These are phyloP conservation scores for Kryptopterus vitreolus DNA, from an alignment of 2,797 vertebrate genomes.

Conservation along the genomic window DNA sequence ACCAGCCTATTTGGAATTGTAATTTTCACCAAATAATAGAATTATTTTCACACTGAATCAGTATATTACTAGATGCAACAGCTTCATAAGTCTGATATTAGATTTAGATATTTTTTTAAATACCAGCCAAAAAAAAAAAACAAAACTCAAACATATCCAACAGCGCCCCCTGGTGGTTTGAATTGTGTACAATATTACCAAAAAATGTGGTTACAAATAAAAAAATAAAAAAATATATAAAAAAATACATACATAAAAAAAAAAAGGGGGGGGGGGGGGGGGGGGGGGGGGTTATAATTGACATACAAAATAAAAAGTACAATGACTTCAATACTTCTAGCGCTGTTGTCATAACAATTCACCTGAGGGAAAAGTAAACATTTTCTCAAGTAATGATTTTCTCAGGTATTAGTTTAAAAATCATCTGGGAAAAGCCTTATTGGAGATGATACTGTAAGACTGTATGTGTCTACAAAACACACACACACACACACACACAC, in stretches of 20 bases:
- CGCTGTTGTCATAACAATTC: too few relatives aligned
- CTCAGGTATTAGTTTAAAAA: not conserved
- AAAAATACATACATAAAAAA: not conserved
- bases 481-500: too few relatives aligned
- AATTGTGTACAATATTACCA: not conserved
- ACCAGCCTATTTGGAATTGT: not conserved
- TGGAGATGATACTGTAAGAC: too few relatives aligned
- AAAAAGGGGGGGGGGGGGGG: too few relatives aligned
- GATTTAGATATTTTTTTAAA: not conserved
- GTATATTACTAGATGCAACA: too few relatives aligned
- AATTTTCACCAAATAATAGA: not conserved
- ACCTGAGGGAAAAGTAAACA: not conserved
- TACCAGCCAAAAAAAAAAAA: not conserved
- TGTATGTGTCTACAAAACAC: too few relatives aligned
- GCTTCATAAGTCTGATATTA: not conserved
- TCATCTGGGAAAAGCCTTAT: not conserved
- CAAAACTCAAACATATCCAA: not conserved
- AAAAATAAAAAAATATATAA: not conserved
- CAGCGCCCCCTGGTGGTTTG: slow-evolving; percentile 41
- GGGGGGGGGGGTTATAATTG: too few relatives aligned
- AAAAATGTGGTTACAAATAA: not conserved
- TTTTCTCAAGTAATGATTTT: not conserved
- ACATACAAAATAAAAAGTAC: not conserved
- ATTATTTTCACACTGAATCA: too few relatives aligned
- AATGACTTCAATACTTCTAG: not conserved